Conservation (phyloP, 2,113 vertebrate genomes). For the Anhinga anhinga region DNA sequence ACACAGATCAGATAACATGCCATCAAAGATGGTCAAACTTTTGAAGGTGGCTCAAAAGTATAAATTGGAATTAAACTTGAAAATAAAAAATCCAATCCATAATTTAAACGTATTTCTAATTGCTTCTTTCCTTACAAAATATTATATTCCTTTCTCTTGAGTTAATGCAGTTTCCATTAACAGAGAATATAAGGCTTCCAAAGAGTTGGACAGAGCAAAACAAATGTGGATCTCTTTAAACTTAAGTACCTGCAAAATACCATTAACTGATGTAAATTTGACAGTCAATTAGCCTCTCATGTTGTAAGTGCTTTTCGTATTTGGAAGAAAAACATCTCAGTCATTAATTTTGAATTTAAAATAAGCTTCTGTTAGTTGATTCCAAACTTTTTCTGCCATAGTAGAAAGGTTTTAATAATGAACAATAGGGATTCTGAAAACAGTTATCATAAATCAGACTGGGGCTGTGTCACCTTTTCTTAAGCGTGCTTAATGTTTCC, state of each 20-base stretch:
- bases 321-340: constrained; percentile 11
- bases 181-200: not conserved
- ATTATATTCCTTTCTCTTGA: not conserved
- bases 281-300: constrained; percentile 1
- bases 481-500: not conserved
- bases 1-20: not conserved
- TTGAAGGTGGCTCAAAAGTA: not conserved
- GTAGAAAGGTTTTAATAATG: not conserved
- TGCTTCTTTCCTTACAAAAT: not conserved
- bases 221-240: not conserved
- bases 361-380: not conserved
- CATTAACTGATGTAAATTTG: constrained; percentile 31
- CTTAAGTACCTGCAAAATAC: constrained; percentile 32
- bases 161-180: not conserved
- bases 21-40: not conserved
- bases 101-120: not conserved
- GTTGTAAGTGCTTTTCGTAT: not conserved
- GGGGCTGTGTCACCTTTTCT: not conserved
- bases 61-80: not conserved
- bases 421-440: not conserved
- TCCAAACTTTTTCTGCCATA: not conserved
- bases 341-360: not conserved
- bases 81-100: not conserved
- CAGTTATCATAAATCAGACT: not conserved
- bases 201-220: not conserved